Percentiles rank a stretch among this genome's conserved stretches.
Conservation (phyloP, 2,888 invertebrate species). For the Acleris holmiana region DNA sequence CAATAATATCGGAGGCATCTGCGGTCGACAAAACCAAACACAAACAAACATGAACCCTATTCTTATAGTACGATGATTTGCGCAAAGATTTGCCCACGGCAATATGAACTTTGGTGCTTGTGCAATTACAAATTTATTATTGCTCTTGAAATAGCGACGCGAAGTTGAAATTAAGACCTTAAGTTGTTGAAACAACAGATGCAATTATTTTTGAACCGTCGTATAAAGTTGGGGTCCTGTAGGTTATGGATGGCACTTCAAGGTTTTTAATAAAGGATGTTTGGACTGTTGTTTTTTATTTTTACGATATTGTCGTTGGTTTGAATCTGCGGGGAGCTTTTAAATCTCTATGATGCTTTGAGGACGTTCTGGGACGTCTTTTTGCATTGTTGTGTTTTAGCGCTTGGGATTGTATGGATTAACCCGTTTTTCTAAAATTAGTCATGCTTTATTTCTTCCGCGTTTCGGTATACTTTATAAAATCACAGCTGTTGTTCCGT, state of each 20-base stretch:
- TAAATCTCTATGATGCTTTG: conserved; percentile 4
- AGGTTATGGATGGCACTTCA: conserved; percentile 32
- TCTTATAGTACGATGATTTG: neutral
- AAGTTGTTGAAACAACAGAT: neutral
- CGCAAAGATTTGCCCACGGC: neutral
- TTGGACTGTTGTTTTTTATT: conserved; percentile 10
- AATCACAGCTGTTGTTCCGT: too few relatives aligned
- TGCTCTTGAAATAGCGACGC: neutral
- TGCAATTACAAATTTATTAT: conserved; percentile 9
- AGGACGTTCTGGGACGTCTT: conserved; percentile 5
- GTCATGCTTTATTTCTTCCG: neutral
- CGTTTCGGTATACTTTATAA: neutral
- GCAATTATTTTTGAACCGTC: neutral
- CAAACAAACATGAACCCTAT: conserved; percentile 7
- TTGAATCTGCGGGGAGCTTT: conserved; percentile 10
- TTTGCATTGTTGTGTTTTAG: conserved; percentile 15
- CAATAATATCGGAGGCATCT: conserved; percentile 14
- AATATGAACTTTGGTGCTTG: neutral
- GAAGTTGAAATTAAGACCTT: neutral
- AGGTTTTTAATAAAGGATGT: conserved; percentile 28
- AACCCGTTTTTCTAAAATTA: conserved; percentile 1
- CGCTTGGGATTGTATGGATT: conserved; percentile 3
- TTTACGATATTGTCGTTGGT: conserved; percentile 15
- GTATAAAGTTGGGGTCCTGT: conserved; percentile 3
- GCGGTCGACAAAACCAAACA: neutral